These are phyloP conservation scores for Festucalex cinctus DNA, from an alignment of 2,113 vertebrate species.

Conservation along the genomic window DNA sequence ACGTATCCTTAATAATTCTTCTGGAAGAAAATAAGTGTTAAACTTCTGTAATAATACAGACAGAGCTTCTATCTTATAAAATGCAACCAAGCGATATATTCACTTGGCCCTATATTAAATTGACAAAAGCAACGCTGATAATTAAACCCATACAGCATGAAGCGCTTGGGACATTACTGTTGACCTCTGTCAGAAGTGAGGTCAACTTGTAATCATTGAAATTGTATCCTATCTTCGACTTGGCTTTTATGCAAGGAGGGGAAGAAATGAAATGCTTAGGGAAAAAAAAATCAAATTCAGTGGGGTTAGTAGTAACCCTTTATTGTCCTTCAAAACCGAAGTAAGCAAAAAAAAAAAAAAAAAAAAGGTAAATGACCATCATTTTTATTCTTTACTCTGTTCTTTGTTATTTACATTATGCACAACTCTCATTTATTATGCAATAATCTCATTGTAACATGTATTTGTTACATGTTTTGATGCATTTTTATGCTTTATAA, in stretches of 20 bases:
- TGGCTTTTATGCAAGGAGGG: slow-evolving; percentile 8
- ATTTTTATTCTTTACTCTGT: no score
- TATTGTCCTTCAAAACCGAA: neutral
- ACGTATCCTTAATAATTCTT: slow-evolving; percentile 2
- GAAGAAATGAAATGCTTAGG: neutral
- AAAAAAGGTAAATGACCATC: no score
- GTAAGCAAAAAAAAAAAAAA: neutral
- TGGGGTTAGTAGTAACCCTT: neutral
- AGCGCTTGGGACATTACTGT: slow-evolving; percentile 20
- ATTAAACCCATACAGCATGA: slow-evolving; percentile 17
- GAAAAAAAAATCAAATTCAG: slow-evolving; percentile 25
- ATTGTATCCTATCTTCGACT: slow-evolving; percentile 5
- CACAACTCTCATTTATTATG: no score
- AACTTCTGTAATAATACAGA: slow-evolving; percentile 4
- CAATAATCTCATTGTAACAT: no score
- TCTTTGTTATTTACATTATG: no score
- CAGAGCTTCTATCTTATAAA: slow-evolving; percentile 5
- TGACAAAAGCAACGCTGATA: slow-evolving; percentile 36
- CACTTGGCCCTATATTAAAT: slow-evolving; percentile 46
- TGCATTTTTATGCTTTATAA: no score
- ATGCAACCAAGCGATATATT: slow-evolving; percentile 41
- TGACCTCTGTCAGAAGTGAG: slow-evolving; percentile 34
- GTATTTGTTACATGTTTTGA: no score
- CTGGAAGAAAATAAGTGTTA: neutral
- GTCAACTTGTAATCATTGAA: slow-evolving; percentile 17